Conservation (phyloP, 1,140 invertebrate genomes). For the Sitodiplosis mosellana region DNA sequence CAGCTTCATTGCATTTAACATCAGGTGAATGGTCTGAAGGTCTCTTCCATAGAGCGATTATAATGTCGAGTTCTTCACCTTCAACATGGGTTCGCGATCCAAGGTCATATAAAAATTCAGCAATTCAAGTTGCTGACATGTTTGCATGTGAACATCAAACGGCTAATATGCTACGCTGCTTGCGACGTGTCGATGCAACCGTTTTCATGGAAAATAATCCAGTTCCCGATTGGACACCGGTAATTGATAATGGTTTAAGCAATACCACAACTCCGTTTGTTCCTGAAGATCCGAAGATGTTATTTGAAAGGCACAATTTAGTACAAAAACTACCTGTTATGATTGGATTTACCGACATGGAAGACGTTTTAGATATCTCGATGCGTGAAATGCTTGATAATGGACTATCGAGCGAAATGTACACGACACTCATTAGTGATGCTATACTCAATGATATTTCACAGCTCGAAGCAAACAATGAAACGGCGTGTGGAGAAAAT, state of each 20-base stretch:
- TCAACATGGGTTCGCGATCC: slow-evolving; percentile 33
- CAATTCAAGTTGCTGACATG: slow-evolving; percentile 37
- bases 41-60: slow-evolving; percentile 43
- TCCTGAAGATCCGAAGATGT: slow-evolving; percentile 36
- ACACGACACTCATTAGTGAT: slow-evolving; percentile 39
- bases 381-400: slow-evolving; percentile 32
- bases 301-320: slow-evolving; percentile 33
- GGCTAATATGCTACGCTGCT: slow-evolving; percentile 40
- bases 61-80: slow-evolving; percentile 55
- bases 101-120: slow-evolving; percentile 29
- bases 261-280: slow-evolving; percentile 45
- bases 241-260: slow-evolving; percentile 48
- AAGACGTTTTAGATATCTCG: slow-evolving; percentile 43
- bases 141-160: slow-evolving; percentile 48
- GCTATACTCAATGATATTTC: slow-evolving; percentile 33
- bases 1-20: slow-evolving; percentile 48
- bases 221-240: slow-evolving; percentile 51
- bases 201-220: slow-evolving; percentile 38
- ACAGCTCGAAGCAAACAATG: slow-evolving; percentile 21
- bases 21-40: slow-evolving; percentile 36
- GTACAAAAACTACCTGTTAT: slow-evolving; percentile 42
- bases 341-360: slow-evolving; percentile 57
- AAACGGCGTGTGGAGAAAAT: slow-evolving; percentile 32
- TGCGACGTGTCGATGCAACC: slow-evolving; percentile 36
- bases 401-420: slow-evolving; percentile 32